Base-by-base conservation (phyloP, 2,113 vertebrate genomes). In the Nanger granti region DNA sequence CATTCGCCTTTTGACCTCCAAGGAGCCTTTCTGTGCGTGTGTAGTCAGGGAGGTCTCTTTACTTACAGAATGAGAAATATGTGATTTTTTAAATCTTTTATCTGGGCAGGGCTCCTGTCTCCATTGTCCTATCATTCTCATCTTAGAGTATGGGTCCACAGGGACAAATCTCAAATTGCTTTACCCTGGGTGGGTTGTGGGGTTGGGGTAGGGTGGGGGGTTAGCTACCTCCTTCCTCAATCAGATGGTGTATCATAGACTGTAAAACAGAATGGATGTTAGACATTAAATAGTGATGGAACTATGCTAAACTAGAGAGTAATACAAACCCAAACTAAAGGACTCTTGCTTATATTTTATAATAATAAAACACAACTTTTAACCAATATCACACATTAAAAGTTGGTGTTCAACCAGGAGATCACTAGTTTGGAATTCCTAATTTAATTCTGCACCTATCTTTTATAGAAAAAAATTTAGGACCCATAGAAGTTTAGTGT, bases 401-500 rank as follows among this genome's bases (percentile, higher is more conserved):
- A 15, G 5, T 41, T 10, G 10, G 34, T 54, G 47, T 88, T 93
- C 47, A 41, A 60, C 18, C n/a, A 80, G 47, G 9, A 28, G 10
- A 22, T 54, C 22, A 8, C 54, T 55, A 31, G 15, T 69, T 92
- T 91, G n/a, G n/a, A 55, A 88, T 89, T 88, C 17, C 5, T 83
- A 37, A 92, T 90, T 95, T 89, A 87, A 95, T 31, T 80, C 15
- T 26, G 9, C 54, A 54, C 11, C 28, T 93, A 83, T 5, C 13
- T 69, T 85, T 92, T 62, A 59, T 29, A 55, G 28, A 82, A 92
- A 90, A 93, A 2, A 7, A 22, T 2, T 73, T 11, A 17, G 3
- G n/a, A 0, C 5, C 5, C 11, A 29, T 9, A 41, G 62, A 94
- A 73, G 7, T 85, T 87, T 29, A 62, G 22, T 66, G 22, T 91